Evolutionary conservation across 2,888 invertebrate genomes (phyloP).

Genomic region (Teleogryllus oceanicus): DNA sequence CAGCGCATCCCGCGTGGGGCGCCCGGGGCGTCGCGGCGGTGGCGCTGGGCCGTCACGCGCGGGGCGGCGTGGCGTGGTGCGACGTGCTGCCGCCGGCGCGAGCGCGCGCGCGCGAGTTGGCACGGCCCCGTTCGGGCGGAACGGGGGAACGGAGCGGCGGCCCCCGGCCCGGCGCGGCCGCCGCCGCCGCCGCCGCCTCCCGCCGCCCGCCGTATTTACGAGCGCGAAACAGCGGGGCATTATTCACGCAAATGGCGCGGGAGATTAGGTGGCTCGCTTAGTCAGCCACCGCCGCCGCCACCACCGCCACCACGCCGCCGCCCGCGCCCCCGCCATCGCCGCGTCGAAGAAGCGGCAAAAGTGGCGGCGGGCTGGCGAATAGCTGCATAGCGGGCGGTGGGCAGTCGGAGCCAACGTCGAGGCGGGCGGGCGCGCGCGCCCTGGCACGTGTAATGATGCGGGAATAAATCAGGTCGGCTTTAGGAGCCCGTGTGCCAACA

Average conservation of each 20-base stretch:
- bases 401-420: not conserved
- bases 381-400: not conserved
- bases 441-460: constrained; percentile 18
- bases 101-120: not conserved
- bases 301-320: constrained; percentile 2
- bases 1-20: too few species aligned
- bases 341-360: not conserved
- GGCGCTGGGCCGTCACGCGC: too few species aligned
- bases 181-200: not conserved
- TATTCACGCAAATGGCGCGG: constrained; percentile 18
- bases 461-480: constrained; percentile 18
- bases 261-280: constrained; percentile 2
- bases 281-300: not conserved
- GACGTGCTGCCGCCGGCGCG: too few species aligned
- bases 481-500: constrained; percentile 2
- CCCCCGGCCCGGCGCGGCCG: not conserved
- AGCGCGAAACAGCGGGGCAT: constrained; percentile 7
- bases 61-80: too few species aligned
- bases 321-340: not conserved
- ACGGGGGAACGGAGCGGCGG: too few species aligned
- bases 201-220: not conserved
- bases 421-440: not conserved
- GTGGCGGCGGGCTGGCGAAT: not conserved
- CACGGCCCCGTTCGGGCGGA: not conserved
- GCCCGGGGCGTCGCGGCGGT: too few species aligned